phyloP scores from a whole-genome alignment of 2,797 vertebrate genomes.

The Cyclura pinguis region DNA sequence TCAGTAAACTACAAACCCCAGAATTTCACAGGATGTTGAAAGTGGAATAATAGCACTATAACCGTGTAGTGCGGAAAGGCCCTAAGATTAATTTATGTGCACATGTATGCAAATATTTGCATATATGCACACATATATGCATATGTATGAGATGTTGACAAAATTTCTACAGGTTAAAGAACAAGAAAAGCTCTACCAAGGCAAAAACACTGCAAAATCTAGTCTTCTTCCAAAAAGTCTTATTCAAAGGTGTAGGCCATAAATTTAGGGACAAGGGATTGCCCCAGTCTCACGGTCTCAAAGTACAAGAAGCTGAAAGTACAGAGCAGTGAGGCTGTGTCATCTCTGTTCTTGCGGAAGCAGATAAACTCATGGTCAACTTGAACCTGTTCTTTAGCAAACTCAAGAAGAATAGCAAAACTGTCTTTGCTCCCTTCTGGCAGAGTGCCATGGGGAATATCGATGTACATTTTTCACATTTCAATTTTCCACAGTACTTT shows the following conservation, averaged over 20 bases:
- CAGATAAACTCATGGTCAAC: slow-evolving; percentile 94
- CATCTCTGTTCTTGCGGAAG: slow-evolving; percentile 96
- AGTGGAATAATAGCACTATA: too few relatives aligned
- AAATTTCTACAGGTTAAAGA: slow-evolving; percentile 75
- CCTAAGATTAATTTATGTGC: slow-evolving; percentile 42
- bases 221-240: slow-evolving; percentile 92
- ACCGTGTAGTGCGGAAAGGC: too few relatives aligned
- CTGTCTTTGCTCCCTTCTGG: slow-evolving; percentile 98
- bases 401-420: slow-evolving; percentile 94
- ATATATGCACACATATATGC: background rate
- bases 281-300: slow-evolving; percentile 99
- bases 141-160: slow-evolving; percentile 70
- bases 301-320: slow-evolving; percentile 99
- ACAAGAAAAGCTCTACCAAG: slow-evolving; percentile 76
- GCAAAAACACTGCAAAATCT: slow-evolving; percentile 76
- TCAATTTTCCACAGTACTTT: too few relatives aligned
- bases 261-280: slow-evolving; percentile 97
- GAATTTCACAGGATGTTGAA: too few relatives aligned
- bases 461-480: slow-evolving; percentile 83
- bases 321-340: slow-evolving; percentile 94
- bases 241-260: slow-evolving; percentile 98
- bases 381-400: slow-evolving; percentile 94
- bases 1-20: too few relatives aligned
- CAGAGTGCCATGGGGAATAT: slow-evolving; percentile 92
- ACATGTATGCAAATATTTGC: too few relatives aligned